Percentiles rank a stretch among this genome's conserved stretches.
Conservation (phyloP, 2,797 vertebrate genomes). For the Buphagus erythrorhynchus region DNA sequence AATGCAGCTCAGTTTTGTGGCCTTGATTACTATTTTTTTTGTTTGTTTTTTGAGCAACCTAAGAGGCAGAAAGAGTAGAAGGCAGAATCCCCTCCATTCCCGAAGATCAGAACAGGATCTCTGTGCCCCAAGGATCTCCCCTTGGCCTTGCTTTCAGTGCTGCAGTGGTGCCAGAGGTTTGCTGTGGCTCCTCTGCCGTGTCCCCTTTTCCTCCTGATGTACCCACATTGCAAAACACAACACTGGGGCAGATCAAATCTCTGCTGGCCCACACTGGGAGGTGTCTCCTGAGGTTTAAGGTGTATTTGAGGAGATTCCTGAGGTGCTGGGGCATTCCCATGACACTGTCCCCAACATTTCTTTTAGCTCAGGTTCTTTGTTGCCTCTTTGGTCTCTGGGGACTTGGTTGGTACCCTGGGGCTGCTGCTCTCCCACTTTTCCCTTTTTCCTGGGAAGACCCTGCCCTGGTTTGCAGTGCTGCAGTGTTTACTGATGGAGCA, state of each 20-base stretch:
- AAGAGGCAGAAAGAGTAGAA: background rate
- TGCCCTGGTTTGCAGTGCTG: background rate
- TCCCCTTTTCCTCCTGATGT: background rate
- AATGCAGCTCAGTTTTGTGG: background rate
- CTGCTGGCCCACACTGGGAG: background rate
- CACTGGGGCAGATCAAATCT: background rate
- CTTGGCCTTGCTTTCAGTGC: background rate
- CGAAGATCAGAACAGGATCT: background rate
- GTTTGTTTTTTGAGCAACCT: background rate
- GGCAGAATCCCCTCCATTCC: background rate
- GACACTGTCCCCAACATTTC: background rate
- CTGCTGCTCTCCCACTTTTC: accelerated
- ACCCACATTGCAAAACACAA: accelerated
- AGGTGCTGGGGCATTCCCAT: background rate
- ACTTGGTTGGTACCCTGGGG: background rate
- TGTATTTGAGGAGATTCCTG: background rate
- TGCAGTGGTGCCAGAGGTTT: background rate
- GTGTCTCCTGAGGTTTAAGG: background rate
- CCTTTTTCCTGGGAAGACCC: background rate
- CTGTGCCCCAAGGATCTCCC: background rate
- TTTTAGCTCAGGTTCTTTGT: background rate
- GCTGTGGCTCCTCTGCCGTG: background rate
- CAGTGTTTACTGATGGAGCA: background rate
- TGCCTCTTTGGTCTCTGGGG: background rate
- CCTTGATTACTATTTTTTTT: background rate